A percentile compares a stretch with the other conserved stretches of the same genome.
Conservation (phyloP, 1,140 invertebrate genomes). For the Leptoteleia sp. region DNA sequence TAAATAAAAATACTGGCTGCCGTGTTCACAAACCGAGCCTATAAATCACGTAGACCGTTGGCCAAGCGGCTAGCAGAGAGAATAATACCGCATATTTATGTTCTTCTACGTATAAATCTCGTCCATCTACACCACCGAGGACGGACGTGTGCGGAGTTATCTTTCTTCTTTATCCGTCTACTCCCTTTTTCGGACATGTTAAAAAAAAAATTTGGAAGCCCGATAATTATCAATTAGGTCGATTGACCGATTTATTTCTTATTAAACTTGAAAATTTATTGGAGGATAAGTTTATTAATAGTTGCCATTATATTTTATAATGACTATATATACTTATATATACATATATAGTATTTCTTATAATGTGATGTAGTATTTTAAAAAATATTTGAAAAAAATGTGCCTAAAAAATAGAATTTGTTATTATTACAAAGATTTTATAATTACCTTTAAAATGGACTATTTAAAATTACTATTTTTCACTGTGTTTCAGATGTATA, state of each 20-base stretch:
- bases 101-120: constrained; percentile 73
- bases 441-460: too few species aligned
- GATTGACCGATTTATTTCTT: constrained; percentile 1
- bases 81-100: constrained; percentile 81
- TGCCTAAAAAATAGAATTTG: too few species aligned
- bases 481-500: too few species aligned
- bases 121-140: constrained; percentile 68
- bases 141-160: constrained; percentile 40
- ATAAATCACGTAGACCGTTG: constrained; percentile 79
- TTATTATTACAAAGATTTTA: too few species aligned
- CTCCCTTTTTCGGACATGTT: constrained; percentile 30
- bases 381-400: too few species aligned
- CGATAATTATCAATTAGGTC: constrained; percentile 34
- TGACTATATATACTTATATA: too few species aligned
- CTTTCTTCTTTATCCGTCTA: constrained; percentile 28
- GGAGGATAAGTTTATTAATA: too few species aligned
- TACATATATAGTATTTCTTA: too few species aligned
- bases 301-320: too few species aligned
- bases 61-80: constrained; percentile 75
- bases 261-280: too few species aligned
- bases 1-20: constrained; percentile 81
- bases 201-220: constrained; percentile 27
- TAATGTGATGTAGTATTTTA: too few species aligned
- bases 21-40: constrained; percentile 78
- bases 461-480: too few species aligned